Percentiles rank a stretch among this genome's conserved stretches.
phyloP scores from a whole-genome alignment of 2,888 invertebrate species.

The Idaea biselata region DNA sequence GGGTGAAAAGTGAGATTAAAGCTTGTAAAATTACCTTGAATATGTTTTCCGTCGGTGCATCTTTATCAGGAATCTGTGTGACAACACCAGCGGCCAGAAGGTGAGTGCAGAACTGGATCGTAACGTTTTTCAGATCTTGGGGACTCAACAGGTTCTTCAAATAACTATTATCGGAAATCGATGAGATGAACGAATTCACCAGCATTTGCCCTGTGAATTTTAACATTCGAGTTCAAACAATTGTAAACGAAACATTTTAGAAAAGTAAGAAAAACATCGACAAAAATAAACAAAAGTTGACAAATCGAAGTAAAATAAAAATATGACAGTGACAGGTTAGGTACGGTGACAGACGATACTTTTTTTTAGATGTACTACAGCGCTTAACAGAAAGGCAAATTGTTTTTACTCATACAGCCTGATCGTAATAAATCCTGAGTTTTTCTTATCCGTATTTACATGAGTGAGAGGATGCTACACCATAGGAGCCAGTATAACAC shows the following conservation, averaged over 20 bases:
- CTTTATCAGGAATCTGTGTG: constrained; percentile 88
- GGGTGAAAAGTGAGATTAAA: background rate
- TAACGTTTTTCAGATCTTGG: constrained; percentile 88
- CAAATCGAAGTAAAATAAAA: background rate
- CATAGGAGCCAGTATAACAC: too few relatives aligned
- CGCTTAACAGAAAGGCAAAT: too few relatives aligned
- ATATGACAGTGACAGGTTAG: background rate
- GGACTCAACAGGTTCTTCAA: constrained; percentile 82
- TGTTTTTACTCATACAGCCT: too few relatives aligned
- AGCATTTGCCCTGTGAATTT: constrained; percentile 91
- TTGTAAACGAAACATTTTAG: background rate
- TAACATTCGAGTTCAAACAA: constrained; percentile 4
- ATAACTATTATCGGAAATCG: constrained; percentile 86
- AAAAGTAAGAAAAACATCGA: background rate
- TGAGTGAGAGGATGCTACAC: too few relatives aligned
- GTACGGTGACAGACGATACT: too few relatives aligned
- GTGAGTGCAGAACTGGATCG: constrained; percentile 92
- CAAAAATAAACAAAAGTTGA: background rate
- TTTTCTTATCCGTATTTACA: too few relatives aligned
- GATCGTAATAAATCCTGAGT: too few relatives aligned
- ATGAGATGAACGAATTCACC: constrained; percentile 92
- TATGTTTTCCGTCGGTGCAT: constrained; percentile 83
- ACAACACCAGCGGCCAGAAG: constrained; percentile 93
- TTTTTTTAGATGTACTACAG: too few relatives aligned
- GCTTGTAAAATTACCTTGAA: constrained; percentile 82